A percentile compares a stretch with the other conserved stretches of the same genome.
These are phyloP conservation scores for Eulemur mongoz DNA, from an alignment of 2,797 vertebrate genomes.

Conservation along the genomic window DNA sequence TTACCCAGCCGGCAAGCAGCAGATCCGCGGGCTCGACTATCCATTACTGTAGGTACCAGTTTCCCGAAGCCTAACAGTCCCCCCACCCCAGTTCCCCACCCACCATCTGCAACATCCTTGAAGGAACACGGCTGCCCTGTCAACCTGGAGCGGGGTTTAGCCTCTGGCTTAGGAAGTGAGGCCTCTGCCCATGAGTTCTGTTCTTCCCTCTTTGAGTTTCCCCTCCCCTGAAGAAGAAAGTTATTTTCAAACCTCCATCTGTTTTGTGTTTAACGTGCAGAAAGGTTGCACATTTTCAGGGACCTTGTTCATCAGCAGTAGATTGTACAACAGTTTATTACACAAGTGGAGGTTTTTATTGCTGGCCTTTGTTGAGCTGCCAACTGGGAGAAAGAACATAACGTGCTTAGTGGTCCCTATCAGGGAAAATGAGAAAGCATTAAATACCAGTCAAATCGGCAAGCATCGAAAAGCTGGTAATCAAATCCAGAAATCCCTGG, in stretches of 20 bases:
- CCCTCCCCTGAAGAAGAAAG: conserved; percentile 78
- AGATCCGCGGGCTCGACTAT: background rate
- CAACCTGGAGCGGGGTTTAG: background rate
- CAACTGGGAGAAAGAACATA: conserved; percentile 85
- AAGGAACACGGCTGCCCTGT: background rate
- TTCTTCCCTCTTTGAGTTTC: conserved; percentile 19
- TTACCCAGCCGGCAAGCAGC: background rate
- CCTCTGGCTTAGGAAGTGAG: background rate
- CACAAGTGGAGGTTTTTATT: conserved; percentile 87
- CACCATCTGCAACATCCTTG: background rate
- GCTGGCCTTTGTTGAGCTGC: conserved; percentile 86
- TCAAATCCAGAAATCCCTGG: conserved; percentile 80
- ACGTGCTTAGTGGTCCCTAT: conserved; percentile 78
- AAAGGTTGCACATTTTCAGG: conserved; percentile 86
- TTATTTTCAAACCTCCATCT: conserved; percentile 86
- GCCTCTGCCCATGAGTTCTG: background rate
- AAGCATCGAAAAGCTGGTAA: conserved; percentile 79
- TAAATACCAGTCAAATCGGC: conserved; percentile 82
- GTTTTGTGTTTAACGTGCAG: conserved; percentile 87
- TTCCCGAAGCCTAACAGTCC: background rate
- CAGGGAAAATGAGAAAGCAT: conserved; percentile 85
- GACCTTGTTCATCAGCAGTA: conserved; percentile 85
- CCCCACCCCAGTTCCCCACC: fast-evolving
- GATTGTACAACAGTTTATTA: conserved; percentile 87
- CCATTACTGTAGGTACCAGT: fast-evolving